phyloP scores from a whole-genome alignment of 2,113 vertebrate species.

The Anas platyrhynchos region DNA sequence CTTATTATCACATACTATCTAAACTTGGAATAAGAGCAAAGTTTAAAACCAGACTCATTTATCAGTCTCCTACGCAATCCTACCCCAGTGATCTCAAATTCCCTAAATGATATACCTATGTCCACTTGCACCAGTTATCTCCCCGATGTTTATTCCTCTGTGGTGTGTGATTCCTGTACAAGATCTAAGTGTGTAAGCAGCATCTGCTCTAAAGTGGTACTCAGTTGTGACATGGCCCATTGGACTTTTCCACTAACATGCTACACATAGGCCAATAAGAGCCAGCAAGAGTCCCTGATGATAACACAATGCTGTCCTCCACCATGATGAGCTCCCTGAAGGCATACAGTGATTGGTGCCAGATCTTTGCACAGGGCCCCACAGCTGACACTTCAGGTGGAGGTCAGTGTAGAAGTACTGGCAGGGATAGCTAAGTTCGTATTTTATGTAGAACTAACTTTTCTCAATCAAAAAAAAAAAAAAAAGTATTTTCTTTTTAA shows the following conservation, averaged over 20 bases:
- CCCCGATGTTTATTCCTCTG: background rate
- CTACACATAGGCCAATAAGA: background rate
- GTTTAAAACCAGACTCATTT: background rate
- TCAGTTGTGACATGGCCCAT: background rate
- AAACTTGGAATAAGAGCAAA: background rate
- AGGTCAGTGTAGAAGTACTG: background rate
- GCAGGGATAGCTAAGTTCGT: background rate
- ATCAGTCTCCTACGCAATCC: background rate
- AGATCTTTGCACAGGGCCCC: background rate
- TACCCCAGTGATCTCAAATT: background rate
- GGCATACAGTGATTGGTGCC: background rate
- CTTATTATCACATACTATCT: background rate
- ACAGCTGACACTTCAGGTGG: background rate
- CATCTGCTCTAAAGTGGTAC: background rate
- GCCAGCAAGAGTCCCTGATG: background rate
- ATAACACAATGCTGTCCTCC: background rate
- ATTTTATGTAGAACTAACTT: background rate
- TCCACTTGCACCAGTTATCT: background rate
- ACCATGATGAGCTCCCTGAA: background rate
- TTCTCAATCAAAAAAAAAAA: background rate
- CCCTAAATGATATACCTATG: background rate
- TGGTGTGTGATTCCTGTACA: background rate
- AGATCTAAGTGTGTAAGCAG: background rate
- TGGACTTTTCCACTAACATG: background rate
- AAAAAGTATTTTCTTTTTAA: background rate